Evolutionary conservation across 2,888 invertebrate species (phyloP).

Genomic region (Dynastes maya): DNA sequence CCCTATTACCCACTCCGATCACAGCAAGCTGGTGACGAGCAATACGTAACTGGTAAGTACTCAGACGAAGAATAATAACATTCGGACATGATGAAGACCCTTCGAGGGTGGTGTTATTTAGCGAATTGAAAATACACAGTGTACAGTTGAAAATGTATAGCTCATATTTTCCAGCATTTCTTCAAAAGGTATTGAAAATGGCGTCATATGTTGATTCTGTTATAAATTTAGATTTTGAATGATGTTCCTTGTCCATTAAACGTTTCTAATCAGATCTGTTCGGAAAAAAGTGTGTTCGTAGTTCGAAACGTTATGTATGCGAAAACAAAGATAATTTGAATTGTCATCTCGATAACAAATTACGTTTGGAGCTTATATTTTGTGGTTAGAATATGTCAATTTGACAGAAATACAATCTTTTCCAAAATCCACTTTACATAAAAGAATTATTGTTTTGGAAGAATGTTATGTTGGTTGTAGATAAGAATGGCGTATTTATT

Average conservation of each 20-base stretch:
- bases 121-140: slow-evolving; percentile 62
- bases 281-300: slow-evolving; percentile 57
- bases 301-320: slow-evolving; percentile 21
- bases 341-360: slow-evolving; percentile 54
- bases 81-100: slow-evolving; percentile 72
- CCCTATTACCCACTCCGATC: slow-evolving; percentile 94
- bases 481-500: no score
- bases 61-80: slow-evolving; percentile 78
- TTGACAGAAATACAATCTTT: slow-evolving; percentile 46
- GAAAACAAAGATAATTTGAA: slow-evolving; percentile 45
- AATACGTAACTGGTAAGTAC: slow-evolving; percentile 95
- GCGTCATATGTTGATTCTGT: slow-evolving; percentile 69
- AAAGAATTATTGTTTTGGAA: slow-evolving; percentile 7
- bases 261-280: slow-evolving; percentile 43
- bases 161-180: slow-evolving; percentile 64
- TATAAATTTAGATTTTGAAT: slow-evolving; percentile 67
- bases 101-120: slow-evolving; percentile 60
- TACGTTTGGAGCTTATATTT: slow-evolving; percentile 54
- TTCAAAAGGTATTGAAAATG: slow-evolving; percentile 71
- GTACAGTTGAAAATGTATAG: slow-evolving; percentile 69
- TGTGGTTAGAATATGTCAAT: slow-evolving; percentile 58
- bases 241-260: slow-evolving; percentile 56
- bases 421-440: neutral
- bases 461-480: neutral
- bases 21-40: slow-evolving; percentile 95